Percentiles rank a stretch among this genome's conserved stretches.
Conservation (phyloP, 2,888 invertebrate species). For the Fragum whitleyi region DNA sequence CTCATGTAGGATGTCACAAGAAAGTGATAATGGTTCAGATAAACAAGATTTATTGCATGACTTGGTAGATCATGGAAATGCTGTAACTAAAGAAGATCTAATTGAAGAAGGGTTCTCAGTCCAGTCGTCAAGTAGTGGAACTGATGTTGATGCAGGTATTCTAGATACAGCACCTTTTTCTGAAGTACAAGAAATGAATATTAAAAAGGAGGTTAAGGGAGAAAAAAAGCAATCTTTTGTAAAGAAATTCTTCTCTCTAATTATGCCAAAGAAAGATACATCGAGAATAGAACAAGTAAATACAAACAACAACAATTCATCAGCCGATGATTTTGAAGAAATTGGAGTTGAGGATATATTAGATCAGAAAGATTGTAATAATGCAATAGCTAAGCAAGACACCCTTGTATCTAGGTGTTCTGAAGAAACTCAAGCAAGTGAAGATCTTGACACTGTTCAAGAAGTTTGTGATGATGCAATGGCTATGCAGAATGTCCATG, state of each 20-base stretch:
- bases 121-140: neutral
- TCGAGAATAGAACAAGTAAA: neutral
- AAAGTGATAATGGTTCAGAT: neutral
- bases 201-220: neutral
- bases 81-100: too few species aligned
- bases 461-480: neutral
- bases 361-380: neutral
- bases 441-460: too few species aligned
- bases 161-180: neutral
- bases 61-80: too few species aligned
- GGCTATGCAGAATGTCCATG: neutral
- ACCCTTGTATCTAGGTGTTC: neutral
- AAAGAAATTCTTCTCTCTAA: constrained; percentile 14
- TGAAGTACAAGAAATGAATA: too few species aligned
- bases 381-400: neutral
- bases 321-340: neutral
- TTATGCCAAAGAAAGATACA: constrained; percentile 4
- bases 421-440: neutral
- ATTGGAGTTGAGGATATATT: neutral
- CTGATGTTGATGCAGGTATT: neutral
- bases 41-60: too few species aligned
- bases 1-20: neutral
- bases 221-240: constrained; percentile 7
- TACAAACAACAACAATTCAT: constrained; percentile 3
- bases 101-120: neutral